These are phyloP conservation scores for Callipepla squamata DNA, from an alignment of 2,113 vertebrate genomes.

Conservation along the genomic window DNA sequence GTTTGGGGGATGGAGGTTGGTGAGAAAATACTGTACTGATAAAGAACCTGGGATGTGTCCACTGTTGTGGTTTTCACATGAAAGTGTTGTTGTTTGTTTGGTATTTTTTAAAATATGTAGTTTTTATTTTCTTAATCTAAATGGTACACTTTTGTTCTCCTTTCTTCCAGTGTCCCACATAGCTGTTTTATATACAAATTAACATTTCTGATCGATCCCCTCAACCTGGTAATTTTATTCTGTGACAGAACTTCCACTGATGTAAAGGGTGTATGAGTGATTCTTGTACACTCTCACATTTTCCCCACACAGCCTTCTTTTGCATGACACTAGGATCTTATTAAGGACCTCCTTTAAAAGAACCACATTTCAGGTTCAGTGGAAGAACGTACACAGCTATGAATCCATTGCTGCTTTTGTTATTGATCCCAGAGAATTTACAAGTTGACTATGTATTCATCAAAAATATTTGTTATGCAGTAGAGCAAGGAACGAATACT, in stretches of 20 bases:
- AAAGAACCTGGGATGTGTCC: neutral
- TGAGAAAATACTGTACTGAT: neutral
- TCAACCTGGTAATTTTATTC: neutral
- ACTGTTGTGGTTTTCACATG: neutral
- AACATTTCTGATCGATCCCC: neutral
- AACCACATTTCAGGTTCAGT: neutral
- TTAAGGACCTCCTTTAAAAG: neutral
- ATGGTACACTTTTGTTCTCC: neutral
- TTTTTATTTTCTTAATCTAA: neutral
- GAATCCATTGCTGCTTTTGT: neutral
- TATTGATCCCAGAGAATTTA: neutral
- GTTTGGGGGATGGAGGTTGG: neutral
- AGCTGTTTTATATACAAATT: neutral
- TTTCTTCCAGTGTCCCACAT: neutral
- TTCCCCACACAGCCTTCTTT: neutral
- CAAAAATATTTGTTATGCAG: neutral
- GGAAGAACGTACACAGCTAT: neutral
- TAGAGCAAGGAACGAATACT: neutral
- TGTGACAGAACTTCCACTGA: neutral
- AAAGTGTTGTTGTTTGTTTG: too few relatives aligned
- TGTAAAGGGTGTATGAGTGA: neutral
- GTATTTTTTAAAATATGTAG: too few relatives aligned
- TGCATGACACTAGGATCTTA: neutral
- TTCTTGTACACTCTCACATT: neutral
- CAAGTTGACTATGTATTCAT: neutral